phyloP scores from a whole-genome alignment of 2,113 vertebrate genomes.

The Antechinus flavipes region DNA sequence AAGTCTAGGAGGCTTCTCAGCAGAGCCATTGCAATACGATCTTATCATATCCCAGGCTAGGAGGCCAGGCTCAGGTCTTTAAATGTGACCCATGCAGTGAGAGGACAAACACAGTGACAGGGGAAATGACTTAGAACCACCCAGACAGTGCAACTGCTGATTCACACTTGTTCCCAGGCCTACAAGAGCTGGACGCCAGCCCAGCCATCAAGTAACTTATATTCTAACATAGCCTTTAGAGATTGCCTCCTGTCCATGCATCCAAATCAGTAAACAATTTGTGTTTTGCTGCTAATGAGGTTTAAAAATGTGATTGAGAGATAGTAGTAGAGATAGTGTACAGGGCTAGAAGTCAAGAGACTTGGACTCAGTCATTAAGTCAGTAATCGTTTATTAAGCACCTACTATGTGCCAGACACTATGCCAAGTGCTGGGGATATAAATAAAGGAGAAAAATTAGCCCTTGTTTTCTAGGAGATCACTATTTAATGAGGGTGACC shows the following conservation, averaged over 20 bases:
- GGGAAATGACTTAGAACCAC: background rate
- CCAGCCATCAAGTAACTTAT: background rate
- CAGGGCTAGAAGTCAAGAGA: background rate
- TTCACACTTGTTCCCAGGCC: background rate
- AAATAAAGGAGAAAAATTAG: background rate
- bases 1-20: background rate
- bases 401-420: background rate
- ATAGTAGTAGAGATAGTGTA: background rate
- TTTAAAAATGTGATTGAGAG: background rate
- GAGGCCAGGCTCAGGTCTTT: background rate
- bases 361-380: background rate
- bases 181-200: background rate
- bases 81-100: background rate
- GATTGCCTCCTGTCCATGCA: rapidly evolving
- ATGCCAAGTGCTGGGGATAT: background rate
- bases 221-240: background rate
- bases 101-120: slow-evolving; percentile 33
- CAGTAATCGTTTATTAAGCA: background rate
- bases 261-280: background rate
- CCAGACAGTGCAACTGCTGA: background rate
- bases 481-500: background rate
- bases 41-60: background rate
- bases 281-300: background rate
- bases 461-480: background rate
- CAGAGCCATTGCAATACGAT: background rate